Conservation (phyloP, 2,888 invertebrate genomes). For the Agonopterix alstromeriana region DNA sequence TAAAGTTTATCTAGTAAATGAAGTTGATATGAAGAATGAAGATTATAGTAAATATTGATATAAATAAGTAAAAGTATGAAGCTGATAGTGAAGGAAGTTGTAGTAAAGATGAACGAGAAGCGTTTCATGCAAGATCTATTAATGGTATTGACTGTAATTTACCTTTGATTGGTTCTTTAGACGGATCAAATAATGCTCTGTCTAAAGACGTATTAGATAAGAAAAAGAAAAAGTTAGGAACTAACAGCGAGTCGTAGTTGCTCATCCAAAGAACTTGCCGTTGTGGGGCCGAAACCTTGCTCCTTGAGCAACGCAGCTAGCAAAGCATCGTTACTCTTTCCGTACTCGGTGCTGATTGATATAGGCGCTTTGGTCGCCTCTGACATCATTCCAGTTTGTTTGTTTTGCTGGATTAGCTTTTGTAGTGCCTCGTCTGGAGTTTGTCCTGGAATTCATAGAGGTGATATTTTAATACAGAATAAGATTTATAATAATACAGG, state of each 20-base stretch:
- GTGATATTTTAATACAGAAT: too few relatives aligned
- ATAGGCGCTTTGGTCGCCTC: constrained; percentile 61
- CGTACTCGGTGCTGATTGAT: constrained; percentile 71
- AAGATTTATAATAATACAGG: too few relatives aligned
- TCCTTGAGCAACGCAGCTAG: constrained; percentile 83
- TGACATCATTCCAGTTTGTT: constrained; percentile 52
- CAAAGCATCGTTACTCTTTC: constrained; percentile 81
- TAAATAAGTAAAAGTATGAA: background rate
- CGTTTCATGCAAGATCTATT: constrained; percentile 1
- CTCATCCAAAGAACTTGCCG: constrained; percentile 78
- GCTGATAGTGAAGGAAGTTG: background rate
- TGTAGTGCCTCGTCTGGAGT: constrained; percentile 63
- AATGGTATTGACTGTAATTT: background rate
- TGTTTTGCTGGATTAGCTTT: constrained; percentile 49
- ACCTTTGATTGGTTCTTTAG: constrained; percentile 1
- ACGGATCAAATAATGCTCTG: background rate
- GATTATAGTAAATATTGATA: background rate
- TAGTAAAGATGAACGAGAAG: constrained; percentile 1
- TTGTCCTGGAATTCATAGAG: constrained; percentile 39
- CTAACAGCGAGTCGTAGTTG: constrained; percentile 77
- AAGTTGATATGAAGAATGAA: constrained; percentile 1
- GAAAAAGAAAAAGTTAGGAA: constrained; percentile 19
- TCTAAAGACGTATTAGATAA: constrained; percentile 3
- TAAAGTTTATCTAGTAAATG: constrained; percentile 19
- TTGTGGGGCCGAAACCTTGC: constrained; percentile 84